Conservation (phyloP, 2,888 invertebrate species). For the Congeria kusceri region DNA sequence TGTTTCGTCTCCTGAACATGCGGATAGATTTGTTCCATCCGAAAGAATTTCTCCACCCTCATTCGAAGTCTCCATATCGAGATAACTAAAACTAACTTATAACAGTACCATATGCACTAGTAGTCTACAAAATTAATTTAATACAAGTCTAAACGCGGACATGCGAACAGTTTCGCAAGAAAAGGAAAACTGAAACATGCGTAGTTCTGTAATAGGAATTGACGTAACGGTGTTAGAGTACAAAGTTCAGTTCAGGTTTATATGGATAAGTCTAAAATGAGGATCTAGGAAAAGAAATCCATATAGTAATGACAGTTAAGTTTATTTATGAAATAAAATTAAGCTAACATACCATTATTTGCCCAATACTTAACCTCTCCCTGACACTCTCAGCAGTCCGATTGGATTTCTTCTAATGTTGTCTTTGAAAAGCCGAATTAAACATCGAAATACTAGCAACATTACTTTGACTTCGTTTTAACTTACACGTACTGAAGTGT, state of each 20-base stretch:
- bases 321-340: slow-evolving; percentile 2
- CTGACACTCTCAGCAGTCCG: too few species aligned
- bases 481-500: too few species aligned
- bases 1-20: neutral
- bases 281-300: neutral
- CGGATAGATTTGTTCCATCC: neutral
- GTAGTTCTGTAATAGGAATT: neutral
- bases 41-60: neutral
- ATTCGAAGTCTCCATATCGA: neutral
- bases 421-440: too few species aligned
- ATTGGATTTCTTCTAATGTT: too few species aligned
- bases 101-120: neutral
- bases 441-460: too few species aligned
- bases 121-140: neutral
- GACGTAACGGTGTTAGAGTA: neutral
- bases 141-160: neutral
- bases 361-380: too few species aligned
- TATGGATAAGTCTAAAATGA: neutral
- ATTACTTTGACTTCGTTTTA: too few species aligned
- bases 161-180: neutral
- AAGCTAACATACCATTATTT: too few species aligned
- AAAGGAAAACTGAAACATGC: slow-evolving; percentile 3
- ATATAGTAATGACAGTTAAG: neutral
- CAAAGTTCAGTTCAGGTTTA: neutral
- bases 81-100: neutral